Evolutionary conservation across 2,113 vertebrate genomes (phyloP).

Genomic region (Triplophysa dalaica): DNA sequence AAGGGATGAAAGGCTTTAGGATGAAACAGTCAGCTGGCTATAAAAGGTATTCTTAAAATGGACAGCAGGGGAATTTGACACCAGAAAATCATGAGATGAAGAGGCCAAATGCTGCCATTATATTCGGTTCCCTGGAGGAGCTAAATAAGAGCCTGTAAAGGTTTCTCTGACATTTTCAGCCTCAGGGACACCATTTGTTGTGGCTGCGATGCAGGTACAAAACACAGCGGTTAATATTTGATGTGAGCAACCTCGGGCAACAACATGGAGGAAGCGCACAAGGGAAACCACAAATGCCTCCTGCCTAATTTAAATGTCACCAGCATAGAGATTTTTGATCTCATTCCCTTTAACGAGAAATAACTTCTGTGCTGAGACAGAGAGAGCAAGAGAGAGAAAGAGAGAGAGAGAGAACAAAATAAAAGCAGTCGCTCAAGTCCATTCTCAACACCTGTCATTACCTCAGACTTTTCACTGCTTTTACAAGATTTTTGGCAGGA

Average conservation of each 20-base stretch:
- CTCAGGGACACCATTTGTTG: conserved; percentile 55
- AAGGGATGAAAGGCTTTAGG: conserved; percentile 17
- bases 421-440: conserved; percentile 33
- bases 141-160: conserved; percentile 57
- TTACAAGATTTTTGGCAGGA: conserved; percentile 29
- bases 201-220: conserved; percentile 27
- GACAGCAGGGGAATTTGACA: conserved; percentile 46
- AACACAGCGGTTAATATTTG: conserved; percentile 62
- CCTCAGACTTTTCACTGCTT: background rate
- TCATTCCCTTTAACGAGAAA: background rate
- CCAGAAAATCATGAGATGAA: conserved; percentile 35
- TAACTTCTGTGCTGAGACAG: background rate
- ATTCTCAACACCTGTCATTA: conserved; percentile 31
- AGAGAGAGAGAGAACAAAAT: conserved; percentile 24
- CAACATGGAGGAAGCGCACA: conserved; percentile 30
- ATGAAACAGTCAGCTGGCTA: conserved; percentile 21
- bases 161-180: conserved; percentile 61
- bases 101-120: conserved; percentile 48
- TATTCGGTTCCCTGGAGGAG: conserved; percentile 35
- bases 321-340: conserved; percentile 19
- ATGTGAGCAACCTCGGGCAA: conserved; percentile 55
- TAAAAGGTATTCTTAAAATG: conserved; percentile 36
- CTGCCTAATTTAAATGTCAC: conserved; percentile 58
- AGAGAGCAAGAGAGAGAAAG: conserved; percentile 25
- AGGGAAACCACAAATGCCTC: conserved; percentile 31